These are phyloP conservation scores for Hirudinaria manillensis DNA, from an alignment of 2,888 invertebrate species.

Conservation along the genomic window DNA sequence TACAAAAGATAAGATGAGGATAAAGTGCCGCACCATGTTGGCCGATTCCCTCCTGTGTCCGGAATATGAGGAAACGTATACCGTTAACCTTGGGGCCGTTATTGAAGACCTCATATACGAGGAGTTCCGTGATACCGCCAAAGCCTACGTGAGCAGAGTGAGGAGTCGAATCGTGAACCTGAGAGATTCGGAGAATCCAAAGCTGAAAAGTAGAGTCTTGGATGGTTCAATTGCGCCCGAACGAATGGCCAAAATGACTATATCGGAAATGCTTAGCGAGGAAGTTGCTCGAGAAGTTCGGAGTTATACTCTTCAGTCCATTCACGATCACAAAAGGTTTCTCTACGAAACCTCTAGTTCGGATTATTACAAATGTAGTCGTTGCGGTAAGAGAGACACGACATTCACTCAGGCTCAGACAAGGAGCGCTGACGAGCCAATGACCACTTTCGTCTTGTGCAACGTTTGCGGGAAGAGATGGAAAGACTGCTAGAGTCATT, in stretches of 20 bases:
- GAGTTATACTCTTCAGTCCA: no score
- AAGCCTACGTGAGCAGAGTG: constrained; percentile 90
- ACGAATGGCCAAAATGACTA: constrained; percentile 85
- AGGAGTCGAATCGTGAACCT: constrained; percentile 93
- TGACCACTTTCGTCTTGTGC: no score
- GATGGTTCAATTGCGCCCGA: constrained; percentile 76
- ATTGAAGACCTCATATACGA: constrained; percentile 64
- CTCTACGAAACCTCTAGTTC: no score
- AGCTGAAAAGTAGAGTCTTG: constrained; percentile 81
- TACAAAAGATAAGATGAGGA: constrained; percentile 75
- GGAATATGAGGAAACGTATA: constrained; percentile 46
- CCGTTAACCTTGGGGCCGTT: constrained; percentile 44
- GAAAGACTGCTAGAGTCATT: no score
- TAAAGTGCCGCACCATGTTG: constrained; percentile 87
- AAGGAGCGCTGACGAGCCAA: no score
- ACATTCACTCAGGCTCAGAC: no score
- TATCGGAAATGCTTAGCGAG: constrained; percentile 98
- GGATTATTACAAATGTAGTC: no score
- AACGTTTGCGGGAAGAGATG: no score
- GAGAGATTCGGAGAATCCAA: constrained; percentile 90
- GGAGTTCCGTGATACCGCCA: constrained; percentile 88
- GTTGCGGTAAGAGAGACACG: no score
- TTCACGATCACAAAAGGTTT: no score
- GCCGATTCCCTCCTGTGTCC: constrained; percentile 72
- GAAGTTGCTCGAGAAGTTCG: no score